These are phyloP conservation scores for Sebastes iracundus DNA, from an alignment of 2,797 vertebrate genomes.

Conservation along the genomic window DNA sequence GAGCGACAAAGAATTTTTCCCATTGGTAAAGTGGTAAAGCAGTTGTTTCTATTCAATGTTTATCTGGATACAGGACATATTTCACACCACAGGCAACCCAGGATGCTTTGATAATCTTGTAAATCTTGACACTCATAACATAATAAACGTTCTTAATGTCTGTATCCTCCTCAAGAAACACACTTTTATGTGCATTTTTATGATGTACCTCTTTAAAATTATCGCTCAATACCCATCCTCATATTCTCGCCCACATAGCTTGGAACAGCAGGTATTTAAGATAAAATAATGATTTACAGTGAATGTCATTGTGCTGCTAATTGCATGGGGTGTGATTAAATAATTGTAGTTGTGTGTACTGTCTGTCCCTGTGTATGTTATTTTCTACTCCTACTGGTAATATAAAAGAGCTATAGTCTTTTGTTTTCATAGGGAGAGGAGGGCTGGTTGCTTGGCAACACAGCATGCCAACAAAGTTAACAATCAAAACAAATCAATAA, in stretches of 20 bases:
- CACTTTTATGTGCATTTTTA: constrained; percentile 1
- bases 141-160: not conserved
- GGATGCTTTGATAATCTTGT: not conserved
- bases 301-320: constrained; percentile 12
- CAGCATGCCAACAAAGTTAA: constrained; percentile 14
- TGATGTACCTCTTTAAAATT: not conserved
- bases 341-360: constrained; percentile 7
- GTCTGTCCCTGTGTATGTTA: constrained; percentile 2
- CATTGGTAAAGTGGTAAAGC: not conserved
- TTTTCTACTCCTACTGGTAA: constrained; percentile 30
- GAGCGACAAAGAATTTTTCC: not conserved
- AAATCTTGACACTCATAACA: not conserved
- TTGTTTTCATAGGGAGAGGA: constrained; percentile 36
- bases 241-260: not conserved
- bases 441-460: constrained; percentile 63
- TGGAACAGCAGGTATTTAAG: not conserved
- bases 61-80: not conserved
- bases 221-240: not conserved
- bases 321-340: constrained; percentile 16
- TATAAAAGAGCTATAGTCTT: constrained; percentile 25
- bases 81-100: not conserved
- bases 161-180: not conserved
- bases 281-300: constrained; percentile 8
- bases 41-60: not conserved
- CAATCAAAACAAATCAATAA: not conserved